These are phyloP conservation scores for Vidua chalybeata DNA, from an alignment of 2,113 vertebrate genomes.

Conservation along the genomic window DNA sequence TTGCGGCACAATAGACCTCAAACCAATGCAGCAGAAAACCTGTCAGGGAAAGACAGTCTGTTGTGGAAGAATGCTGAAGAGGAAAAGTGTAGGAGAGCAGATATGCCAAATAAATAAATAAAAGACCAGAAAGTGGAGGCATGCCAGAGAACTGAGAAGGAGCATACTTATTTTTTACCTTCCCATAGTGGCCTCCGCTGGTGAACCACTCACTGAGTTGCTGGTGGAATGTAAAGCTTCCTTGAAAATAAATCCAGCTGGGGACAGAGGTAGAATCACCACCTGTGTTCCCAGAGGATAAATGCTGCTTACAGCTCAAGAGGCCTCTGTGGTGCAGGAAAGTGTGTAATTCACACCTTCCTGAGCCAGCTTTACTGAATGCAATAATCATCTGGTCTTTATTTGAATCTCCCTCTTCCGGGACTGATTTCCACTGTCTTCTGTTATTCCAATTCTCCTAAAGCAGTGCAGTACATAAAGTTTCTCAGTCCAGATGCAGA, in stretches of 20 bases:
- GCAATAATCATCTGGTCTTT: slow-evolving; percentile 61
- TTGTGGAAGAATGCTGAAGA: neutral
- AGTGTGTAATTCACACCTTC: slow-evolving; percentile 71
- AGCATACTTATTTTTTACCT: slow-evolving; percentile 52
- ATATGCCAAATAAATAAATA: slow-evolving; percentile 29
- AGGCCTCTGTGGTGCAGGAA: slow-evolving; percentile 63
- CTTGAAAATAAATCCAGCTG: slow-evolving; percentile 66
- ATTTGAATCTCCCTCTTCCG: slow-evolving; percentile 50
- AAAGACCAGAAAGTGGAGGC: slow-evolving; percentile 9
- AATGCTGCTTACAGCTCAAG: slow-evolving; percentile 56
- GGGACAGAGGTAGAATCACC: slow-evolving; percentile 70
- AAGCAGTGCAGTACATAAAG: slow-evolving; percentile 61
- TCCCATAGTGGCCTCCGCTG: slow-evolving; percentile 44
- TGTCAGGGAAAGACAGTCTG: neutral
- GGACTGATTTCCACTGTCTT: slow-evolving; percentile 55
- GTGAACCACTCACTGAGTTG: slow-evolving; percentile 48
- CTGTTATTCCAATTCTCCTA: slow-evolving; percentile 63
- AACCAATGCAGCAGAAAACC: neutral
- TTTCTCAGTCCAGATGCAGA: slow-evolving; percentile 42
- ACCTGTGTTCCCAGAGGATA: slow-evolving; percentile 65
- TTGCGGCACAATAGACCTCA: neutral
- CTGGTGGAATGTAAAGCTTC: slow-evolving; percentile 67
- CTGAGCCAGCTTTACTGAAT: slow-evolving; percentile 65
- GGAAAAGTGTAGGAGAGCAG: neutral
- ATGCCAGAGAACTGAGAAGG: slow-evolving; percentile 21